phyloP scores from a whole-genome alignment of 2,113 vertebrate genomes.

The Colaptes auratus region DNA sequence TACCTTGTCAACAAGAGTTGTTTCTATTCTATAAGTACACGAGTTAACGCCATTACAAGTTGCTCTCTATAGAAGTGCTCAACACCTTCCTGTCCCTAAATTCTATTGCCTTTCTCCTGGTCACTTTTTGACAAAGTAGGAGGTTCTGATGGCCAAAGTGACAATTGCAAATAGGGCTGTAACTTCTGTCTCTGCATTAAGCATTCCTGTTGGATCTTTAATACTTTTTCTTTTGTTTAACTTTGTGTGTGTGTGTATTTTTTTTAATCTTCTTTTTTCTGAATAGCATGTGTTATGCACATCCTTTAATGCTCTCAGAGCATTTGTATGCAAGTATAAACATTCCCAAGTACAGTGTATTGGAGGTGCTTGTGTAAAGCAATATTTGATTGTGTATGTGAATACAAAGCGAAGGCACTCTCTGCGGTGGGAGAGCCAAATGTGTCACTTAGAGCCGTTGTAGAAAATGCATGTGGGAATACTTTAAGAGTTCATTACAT shows the following conservation, averaged over 20 bases:
- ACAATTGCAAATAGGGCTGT: neutral
- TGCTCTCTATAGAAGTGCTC: neutral
- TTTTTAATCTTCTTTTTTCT: neutral
- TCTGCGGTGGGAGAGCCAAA: neutral
- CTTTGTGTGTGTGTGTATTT: neutral
- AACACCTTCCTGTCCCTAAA: accelerated
- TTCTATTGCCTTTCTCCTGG: neutral
- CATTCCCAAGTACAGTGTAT: neutral
- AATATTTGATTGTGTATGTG: neutral
- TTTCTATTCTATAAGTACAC: neutral
- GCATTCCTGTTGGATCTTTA: neutral
- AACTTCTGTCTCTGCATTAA: neutral
- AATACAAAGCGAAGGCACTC: neutral
- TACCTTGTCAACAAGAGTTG: neutral
- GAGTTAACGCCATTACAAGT: neutral
- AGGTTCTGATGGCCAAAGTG: neutral
- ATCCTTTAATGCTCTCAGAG: neutral
- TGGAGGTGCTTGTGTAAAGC: neutral
- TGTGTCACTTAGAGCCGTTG: neutral
- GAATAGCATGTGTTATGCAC: neutral
- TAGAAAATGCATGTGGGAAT: neutral
- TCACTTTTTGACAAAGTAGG: neutral
- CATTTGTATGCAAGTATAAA: neutral
- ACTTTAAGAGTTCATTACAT: neutral
- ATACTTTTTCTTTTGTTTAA: neutral